phyloP scores from a whole-genome alignment of 1,140 invertebrate genomes.

The Micrasema minimum region DNA sequence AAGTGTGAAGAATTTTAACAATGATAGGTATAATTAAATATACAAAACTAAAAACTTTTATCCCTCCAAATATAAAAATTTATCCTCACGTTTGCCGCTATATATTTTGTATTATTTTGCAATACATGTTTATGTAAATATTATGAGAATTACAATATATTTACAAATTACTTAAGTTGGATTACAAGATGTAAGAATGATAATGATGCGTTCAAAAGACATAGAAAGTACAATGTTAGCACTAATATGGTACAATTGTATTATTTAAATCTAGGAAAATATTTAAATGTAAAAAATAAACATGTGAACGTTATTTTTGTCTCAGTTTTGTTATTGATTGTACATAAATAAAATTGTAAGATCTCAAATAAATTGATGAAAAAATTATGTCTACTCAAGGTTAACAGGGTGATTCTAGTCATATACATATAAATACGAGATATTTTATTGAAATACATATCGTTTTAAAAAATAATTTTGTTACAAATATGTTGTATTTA shows the following conservation, averaged over 20 bases:
- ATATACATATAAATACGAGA: neutral
- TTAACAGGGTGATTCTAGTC: slow-evolving; percentile 53
- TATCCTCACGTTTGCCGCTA: too few species aligned
- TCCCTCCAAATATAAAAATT: neutral
- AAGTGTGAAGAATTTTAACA: slow-evolving; percentile 27
- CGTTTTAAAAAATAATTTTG: slow-evolving; percentile 16
- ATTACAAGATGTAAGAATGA: slow-evolving; percentile 15
- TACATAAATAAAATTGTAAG: neutral
- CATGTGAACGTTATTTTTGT: slow-evolving; percentile 5
- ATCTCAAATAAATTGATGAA: slow-evolving; percentile 5
- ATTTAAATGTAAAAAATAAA: slow-evolving; percentile 13
- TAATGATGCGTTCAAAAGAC: slow-evolving; percentile 42
- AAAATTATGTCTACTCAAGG: neutral
- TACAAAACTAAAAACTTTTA: neutral
- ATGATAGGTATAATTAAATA: neutral
- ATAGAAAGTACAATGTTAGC: slow-evolving; percentile 47
- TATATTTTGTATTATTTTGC: too few species aligned
- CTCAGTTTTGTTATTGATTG: neutral
- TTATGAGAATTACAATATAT: slow-evolving; percentile 11
- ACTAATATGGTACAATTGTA: slow-evolving; percentile 36
- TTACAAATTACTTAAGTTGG: slow-evolving; percentile 6
- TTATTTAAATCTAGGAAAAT: slow-evolving; percentile 19
- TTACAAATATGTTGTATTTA: slow-evolving; percentile 28
- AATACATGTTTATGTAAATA: too few species aligned
- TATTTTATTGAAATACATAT: slow-evolving; percentile 3